A percentile compares a stretch with the other conserved stretches of the same genome.
phyloP scores from a whole-genome alignment of 2,888 invertebrate species.

The Lumbricus terrestris region DNA sequence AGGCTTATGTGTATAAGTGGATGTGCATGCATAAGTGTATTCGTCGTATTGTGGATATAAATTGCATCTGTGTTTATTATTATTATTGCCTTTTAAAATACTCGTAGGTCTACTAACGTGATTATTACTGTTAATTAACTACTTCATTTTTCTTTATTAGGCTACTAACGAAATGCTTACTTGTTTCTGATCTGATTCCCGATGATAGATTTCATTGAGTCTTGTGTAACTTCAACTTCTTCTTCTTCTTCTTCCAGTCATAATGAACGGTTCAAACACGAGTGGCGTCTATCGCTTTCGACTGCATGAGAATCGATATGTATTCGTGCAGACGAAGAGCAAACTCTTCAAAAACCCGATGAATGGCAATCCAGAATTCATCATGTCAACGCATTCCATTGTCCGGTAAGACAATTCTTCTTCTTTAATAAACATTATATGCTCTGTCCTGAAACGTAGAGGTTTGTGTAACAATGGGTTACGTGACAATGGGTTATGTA shows the following conservation, averaged over 20 bases:
- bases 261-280: slow-evolving; percentile 50
- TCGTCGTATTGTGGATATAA: too few species aligned
- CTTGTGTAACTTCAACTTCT: neutral
- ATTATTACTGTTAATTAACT: too few species aligned
- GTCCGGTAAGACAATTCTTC: slow-evolving; percentile 67
- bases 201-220: neutral
- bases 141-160: too few species aligned
- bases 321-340: slow-evolving; percentile 83
- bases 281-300: slow-evolving; percentile 59
- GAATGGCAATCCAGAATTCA: slow-evolving; percentile 78
- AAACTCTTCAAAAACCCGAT: slow-evolving; percentile 75
- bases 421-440: too few species aligned
- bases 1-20: too few species aligned
- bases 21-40: too few species aligned
- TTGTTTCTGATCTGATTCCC: neutral
- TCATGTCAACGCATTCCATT: slow-evolving; percentile 89
- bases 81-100: too few species aligned
- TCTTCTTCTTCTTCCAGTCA: slow-evolving; percentile 51
- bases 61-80: too few species aligned
- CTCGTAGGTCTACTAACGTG: too few species aligned
- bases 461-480: too few species aligned
- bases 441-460: too few species aligned
- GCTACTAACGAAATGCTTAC: neutral
- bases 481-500: too few species aligned
- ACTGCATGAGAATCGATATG: slow-evolving; percentile 68